phyloP scores from a whole-genome alignment of 2,797 vertebrate species.

The Macropodus opercularis region DNA sequence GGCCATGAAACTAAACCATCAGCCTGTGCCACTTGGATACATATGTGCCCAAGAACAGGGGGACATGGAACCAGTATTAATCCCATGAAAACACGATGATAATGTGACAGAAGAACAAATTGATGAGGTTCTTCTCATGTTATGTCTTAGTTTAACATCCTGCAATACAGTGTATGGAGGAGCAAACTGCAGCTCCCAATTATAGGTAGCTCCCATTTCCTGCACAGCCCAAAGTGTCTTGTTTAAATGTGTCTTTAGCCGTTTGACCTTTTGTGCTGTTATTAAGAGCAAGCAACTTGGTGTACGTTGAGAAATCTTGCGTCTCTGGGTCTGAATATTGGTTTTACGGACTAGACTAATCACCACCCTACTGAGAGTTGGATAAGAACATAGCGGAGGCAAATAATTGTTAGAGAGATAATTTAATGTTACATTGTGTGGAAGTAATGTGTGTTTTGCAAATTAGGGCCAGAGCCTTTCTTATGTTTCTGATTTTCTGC shows the following conservation, averaged over 20 bases:
- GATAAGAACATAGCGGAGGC: not conserved
- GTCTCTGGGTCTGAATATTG: not conserved
- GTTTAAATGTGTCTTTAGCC: too few relatives aligned
- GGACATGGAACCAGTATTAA: not conserved
- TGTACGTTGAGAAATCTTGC: not conserved
- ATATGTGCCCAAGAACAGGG: slow-evolving; percentile 25
- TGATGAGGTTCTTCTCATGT: not conserved
- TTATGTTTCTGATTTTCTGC: slow-evolving; percentile 46
- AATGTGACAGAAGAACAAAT: not conserved
- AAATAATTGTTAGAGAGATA: too few relatives aligned
- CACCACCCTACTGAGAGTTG: not conserved
- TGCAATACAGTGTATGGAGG: too few relatives aligned
- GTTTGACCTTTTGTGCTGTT: not conserved
- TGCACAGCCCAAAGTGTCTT: too few relatives aligned
- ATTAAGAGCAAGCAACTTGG: not conserved
- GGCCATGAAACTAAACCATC: slow-evolving; percentile 24
- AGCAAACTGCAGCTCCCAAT: too few relatives aligned
- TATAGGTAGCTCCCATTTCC: too few relatives aligned
- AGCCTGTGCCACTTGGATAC: slow-evolving; percentile 36
- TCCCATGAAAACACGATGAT: not conserved
- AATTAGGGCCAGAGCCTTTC: too few relatives aligned
- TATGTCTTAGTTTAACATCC: not conserved
- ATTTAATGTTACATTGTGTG: too few relatives aligned
- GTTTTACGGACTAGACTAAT: not conserved
- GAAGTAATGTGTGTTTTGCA: too few relatives aligned